Conservation (phyloP, 2,113 vertebrate species). For the Myanophis thanlyinensis region DNA sequence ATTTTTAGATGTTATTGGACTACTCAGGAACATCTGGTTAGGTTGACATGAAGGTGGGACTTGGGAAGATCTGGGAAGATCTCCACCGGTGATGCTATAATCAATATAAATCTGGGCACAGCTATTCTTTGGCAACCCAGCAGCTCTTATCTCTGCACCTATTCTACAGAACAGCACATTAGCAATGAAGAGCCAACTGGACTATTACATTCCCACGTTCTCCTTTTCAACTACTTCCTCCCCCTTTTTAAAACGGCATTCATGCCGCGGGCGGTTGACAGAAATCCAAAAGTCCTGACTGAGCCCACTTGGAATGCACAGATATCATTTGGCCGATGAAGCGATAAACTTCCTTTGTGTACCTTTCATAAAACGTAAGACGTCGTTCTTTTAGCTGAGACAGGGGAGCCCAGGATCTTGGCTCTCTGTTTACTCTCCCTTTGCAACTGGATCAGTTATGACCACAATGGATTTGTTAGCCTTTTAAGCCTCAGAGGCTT, state of each 20-base stretch:
- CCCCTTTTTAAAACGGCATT: neutral
- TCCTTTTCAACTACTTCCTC: neutral
- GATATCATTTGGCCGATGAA: neutral
- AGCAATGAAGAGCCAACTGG: neutral
- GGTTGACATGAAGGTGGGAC: neutral
- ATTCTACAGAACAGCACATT: neutral
- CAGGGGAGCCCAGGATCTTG: neutral
- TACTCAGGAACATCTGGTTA: neutral
- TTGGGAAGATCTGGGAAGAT: neutral
- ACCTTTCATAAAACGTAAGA: neutral
- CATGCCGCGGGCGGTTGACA: neutral
- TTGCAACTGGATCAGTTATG: neutral
- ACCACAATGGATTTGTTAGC: neutral
- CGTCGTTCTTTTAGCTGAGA: neutral
- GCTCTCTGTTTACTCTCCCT: neutral
- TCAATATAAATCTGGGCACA: neutral
- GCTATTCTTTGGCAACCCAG: neutral
- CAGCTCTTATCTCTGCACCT: neutral
- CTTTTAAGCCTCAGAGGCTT: constrained; percentile 21
- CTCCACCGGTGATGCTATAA: neutral
- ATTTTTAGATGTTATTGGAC: neutral
- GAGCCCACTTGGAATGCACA: neutral
- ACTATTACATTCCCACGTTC: neutral
- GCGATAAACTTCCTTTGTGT: neutral
- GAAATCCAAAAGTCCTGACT: neutral